Evolutionary conservation across 2,888 invertebrate genomes (phyloP), one percentile per base, ranked within the genome.

Genomic region (Agrotis exclamationis): DNA sequence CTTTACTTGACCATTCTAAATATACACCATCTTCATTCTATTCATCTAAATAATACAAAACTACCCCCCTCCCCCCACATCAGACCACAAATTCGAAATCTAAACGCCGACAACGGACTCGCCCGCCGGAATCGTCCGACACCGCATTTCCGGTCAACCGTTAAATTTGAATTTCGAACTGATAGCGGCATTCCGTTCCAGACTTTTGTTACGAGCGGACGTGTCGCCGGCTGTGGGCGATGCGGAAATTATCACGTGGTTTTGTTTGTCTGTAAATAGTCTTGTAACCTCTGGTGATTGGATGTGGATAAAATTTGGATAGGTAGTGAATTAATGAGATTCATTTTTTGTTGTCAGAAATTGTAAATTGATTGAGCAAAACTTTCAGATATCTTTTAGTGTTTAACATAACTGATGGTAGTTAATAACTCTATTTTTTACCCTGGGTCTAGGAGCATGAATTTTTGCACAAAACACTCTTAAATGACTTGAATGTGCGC

Each of bases 91-190:
- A 77, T 71, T 84, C 82, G 71, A 82, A 84, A 80, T 82, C 86
- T 83, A 85, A 87, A 82, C 85, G 81, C 84, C 84, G 74, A 79
- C 85, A 87, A 86, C 85, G 84, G 87, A 83, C 85, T 83, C 76
- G 66, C 79, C 83, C 83, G 89, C 90, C 91, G 94, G 94, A 93
- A 76, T 84, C 87, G 79, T 82, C 90, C 86, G 92, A 90, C 92
- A 88, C 87, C 90, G 88, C 91, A 91, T 93, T 92, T 95, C 95
- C 95, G 95, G 95, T 95, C 93, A 94, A 88, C 89, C 90, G 94
- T 91, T 93, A 93, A 94, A 95, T 95, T 95, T 95, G 93, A 94
- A 95, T 95, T 94, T 92, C 90, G 93, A 94, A 93, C 91, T 87
- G 93, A 89, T 94, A 94, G 87, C 92, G 88, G 62, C 92, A 94